These are phyloP conservation scores for Molorchus minor DNA, from an alignment of 2,888 invertebrate species.

Conservation along the genomic window DNA sequence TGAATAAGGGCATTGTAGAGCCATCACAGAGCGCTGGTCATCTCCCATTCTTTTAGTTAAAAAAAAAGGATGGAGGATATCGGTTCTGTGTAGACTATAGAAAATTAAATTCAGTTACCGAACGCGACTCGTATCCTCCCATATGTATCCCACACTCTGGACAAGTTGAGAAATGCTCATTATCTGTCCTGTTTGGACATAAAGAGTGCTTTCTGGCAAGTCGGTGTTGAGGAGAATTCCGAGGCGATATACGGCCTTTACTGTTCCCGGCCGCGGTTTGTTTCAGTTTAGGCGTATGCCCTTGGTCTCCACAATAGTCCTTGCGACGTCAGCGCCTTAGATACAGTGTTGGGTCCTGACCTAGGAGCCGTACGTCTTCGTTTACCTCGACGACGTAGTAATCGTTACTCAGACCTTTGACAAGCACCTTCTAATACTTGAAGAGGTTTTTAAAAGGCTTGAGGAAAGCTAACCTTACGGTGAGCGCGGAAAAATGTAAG, in stretches of 20 bases:
- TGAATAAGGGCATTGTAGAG: conserved; percentile 41
- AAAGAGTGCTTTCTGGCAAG: conserved; percentile 47
- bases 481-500: conserved; percentile 9
- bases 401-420: neutral
- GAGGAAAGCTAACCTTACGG: conserved; percentile 7
- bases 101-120: conserved; percentile 48
- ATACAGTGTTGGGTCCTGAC: conserved; percentile 7
- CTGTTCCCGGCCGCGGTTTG: no score
- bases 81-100: conserved; percentile 52
- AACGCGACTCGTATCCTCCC: conserved; percentile 52
- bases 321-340: conserved; percentile 47
- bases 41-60: conserved; percentile 46
- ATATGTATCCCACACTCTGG: conserved; percentile 47
- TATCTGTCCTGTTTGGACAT: conserved; percentile 51
- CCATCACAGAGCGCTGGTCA: conserved; percentile 46
- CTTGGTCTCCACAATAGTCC: conserved; percentile 50
- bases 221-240: conserved; percentile 40
- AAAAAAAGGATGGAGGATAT: conserved; percentile 42
- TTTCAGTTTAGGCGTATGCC: conserved; percentile 51
- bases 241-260: no score
- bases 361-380: conserved; percentile 7
- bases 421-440: neutral
- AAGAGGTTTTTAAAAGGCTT: conserved; percentile 7
- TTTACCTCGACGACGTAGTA: conserved; percentile 13
- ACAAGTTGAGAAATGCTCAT: conserved; percentile 45